Evolutionary conservation across 1,140 invertebrate species (phyloP).

Genomic region (Zaprionus africanus): DNA sequence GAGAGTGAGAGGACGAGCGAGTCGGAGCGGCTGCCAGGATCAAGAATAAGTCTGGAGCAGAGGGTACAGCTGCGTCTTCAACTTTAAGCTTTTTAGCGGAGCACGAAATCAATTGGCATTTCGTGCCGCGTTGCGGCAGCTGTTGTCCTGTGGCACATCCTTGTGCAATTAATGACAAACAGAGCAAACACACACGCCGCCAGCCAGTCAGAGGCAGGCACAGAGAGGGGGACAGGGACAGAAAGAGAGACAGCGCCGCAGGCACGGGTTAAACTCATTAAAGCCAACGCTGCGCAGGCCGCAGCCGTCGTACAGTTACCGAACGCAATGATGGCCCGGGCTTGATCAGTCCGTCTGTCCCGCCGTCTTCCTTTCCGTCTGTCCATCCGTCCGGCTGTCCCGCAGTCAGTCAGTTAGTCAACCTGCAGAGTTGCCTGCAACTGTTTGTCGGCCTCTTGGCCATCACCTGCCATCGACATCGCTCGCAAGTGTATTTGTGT

Average conservation of each 20-base stretch:
- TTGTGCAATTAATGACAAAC: slow-evolving; percentile 65
- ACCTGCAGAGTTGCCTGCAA: slow-evolving; percentile 46
- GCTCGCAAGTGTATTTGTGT: slow-evolving; percentile 12
- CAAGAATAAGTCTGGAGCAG: slow-evolving; percentile 2
- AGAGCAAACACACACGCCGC: slow-evolving; percentile 8
- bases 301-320: slow-evolving; percentile 59
- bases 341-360: slow-evolving; percentile 21
- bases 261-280: slow-evolving; percentile 78
- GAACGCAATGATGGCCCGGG: slow-evolving; percentile 24
- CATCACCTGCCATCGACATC: slow-evolving; percentile 74
- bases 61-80: slow-evolving; percentile 42
- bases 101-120: slow-evolving; percentile 66
- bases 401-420: slow-evolving; percentile 48
- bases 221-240: slow-evolving; percentile 9
- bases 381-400: slow-evolving; percentile 23
- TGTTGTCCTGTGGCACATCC: slow-evolving; percentile 77
- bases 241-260: slow-evolving; percentile 32
- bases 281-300: slow-evolving; percentile 51
- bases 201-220: not conserved
- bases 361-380: slow-evolving; percentile 11
- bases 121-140: slow-evolving; percentile 55
- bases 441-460: slow-evolving; percentile 61
- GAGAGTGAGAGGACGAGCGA: not conserved
- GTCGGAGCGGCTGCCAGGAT: slow-evolving; percentile 22
- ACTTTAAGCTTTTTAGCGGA: slow-evolving; percentile 26